Evolutionary conservation across 2,888 invertebrate species (phyloP), one percentile per base, ranked within the genome.

Genomic region (Ischnura elegans): DNA sequence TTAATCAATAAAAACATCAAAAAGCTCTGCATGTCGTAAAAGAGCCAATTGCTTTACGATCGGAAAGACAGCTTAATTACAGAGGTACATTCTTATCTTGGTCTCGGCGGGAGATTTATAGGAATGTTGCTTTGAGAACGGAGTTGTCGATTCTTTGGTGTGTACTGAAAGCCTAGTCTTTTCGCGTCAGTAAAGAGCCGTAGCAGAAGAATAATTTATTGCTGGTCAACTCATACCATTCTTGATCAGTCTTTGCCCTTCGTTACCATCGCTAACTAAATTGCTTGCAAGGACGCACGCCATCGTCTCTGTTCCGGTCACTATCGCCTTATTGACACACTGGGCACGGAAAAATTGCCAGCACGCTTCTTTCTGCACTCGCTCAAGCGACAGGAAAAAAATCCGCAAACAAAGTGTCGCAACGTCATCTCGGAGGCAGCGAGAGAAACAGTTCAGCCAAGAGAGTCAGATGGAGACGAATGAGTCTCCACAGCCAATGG

Each of bases 211-310:
- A 10, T 8, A n/a, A 25, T 25, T 25, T 1, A 19, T 25, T 61
- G 76, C 16, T 76, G 76, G 76, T 36, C 76, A 36, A 76, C 76
- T 76, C 13, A 10, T 10, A 29, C 36, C 13, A 36, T 76, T 76
- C 76, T 76, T 13, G 36, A 76, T 76, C 76, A n/a, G 29, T 8
- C 76, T 36, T 10, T 36, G 36, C 76, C 29, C 76, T 36, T 76
- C 76, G 76, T 36, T 76, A 8, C 76, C 36, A 13, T 13, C 36
- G 36, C 36, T 36, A 76, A 36, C 36, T 76, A 76, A 36, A 76
- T 76, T 36, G 76, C 76, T 76, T 36, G 76, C 76, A 76, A 76
- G 76, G 76, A 76, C 76, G 36, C 76, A 36, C 76, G 10, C 36
- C 36, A 76, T 76, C 36, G 76, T 76, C 10, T 36, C 76, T 21